A percentile compares a stretch with the other conserved stretches of the same genome.
phyloP scores from a whole-genome alignment of 1,140 invertebrate genomes.

The Lutraria rhynchaena region DNA sequence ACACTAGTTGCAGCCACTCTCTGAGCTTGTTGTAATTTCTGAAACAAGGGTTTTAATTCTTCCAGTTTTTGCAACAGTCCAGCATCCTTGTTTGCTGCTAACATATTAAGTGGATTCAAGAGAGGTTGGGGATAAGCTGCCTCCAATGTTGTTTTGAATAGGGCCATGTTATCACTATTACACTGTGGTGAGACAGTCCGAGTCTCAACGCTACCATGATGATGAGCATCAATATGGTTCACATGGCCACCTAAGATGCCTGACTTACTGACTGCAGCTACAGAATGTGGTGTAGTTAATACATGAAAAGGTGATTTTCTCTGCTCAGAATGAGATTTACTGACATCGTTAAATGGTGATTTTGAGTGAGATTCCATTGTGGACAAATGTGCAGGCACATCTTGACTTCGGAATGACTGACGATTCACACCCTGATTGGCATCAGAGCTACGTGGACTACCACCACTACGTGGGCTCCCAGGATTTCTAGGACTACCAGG shows the following conservation, averaged over 20 bases:
- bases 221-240: constrained; percentile 25
- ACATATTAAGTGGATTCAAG: constrained; percentile 9
- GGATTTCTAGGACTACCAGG: constrained; percentile 50
- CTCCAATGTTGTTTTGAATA: constrained; percentile 38
- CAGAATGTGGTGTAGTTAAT: constrained; percentile 14
- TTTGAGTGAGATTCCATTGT: constrained; percentile 48
- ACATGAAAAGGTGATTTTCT: constrained; percentile 49
- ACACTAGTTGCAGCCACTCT: constrained; percentile 2
- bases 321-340: constrained; percentile 33
- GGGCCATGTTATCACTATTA: constrained; percentile 49
- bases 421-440: background rate
- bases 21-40: constrained; percentile 46
- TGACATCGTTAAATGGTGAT: constrained; percentile 31
- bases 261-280: background rate
- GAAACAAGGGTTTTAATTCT: constrained; percentile 37
- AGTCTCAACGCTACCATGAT: constrained; percentile 8
- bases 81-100: constrained; percentile 42
- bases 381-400: constrained; percentile 30
- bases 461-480: constrained; percentile 34
- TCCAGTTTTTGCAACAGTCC: constrained; percentile 42
- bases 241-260: constrained; percentile 13
- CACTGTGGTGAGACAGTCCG: constrained; percentile 50
- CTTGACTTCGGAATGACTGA: constrained; percentile 44
- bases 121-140: constrained; percentile 42
- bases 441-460: constrained; percentile 25